Base-by-base conservation (phyloP, 2,888 invertebrate genomes). In the Erannis defoliaria region DNA sequence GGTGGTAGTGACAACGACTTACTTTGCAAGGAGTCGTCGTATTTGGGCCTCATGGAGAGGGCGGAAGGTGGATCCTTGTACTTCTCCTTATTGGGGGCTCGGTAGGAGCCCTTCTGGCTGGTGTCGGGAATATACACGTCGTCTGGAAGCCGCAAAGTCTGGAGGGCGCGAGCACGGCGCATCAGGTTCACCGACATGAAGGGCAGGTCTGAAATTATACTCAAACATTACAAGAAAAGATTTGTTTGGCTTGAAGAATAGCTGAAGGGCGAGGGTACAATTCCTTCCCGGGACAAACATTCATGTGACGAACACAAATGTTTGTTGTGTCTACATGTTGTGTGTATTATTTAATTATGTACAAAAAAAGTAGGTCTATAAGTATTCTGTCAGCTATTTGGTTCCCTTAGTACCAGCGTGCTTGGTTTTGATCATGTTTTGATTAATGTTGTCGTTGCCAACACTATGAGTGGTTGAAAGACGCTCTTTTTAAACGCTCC, bases 161-260 rank as follows among this genome's bases (percentile, higher is more conserved):
- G 93, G 10, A 91, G 78, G 0, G 93, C 93, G 1, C 86, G 85
- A 0, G 93, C 93, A 0, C 93, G 84, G 0, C 90, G 82, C 0
- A 86, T 72, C 59, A 92, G 64, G 70, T 93, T 93, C 26, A 89
- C 90, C 0, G 91, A 91, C 91, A 92, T 91, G 73, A 92, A 92
- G 0, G 92, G 92, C 0, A 91, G 78, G 38, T 92, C 92, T 92
- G 77, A 1, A 70, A 64, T 2, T 29, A 12, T 5, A 21, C 5
- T 12, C 12, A 3, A 33, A 16, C 5, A 14, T 12, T 35, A n/a
- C 2, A 35, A n/a, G 1, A n/a, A n/a, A n/a, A 12, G 12, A 12
- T 12, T 3, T 31, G 31, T 5, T 2, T 10, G 10, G 10, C 6
- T 2, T 31, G 31, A 8, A 5, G 4, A 31, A 10, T 4, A 31